Evolutionary conservation across 2,888 invertebrate species (phyloP), one percentile per base, ranked within the genome.

Genomic region (Myathropa florea): DNA sequence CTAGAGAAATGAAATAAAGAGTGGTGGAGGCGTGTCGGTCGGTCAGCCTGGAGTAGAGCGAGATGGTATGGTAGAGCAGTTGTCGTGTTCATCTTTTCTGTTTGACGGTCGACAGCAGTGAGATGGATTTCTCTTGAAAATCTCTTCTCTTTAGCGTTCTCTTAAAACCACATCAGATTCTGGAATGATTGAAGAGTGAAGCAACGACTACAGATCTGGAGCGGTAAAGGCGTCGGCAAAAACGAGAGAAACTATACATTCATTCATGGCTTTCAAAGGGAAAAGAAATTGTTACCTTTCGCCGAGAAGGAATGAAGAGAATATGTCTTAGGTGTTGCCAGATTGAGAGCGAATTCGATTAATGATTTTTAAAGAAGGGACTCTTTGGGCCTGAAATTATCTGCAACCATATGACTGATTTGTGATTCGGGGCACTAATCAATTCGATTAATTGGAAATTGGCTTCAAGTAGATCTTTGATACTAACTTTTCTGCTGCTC

Each of bases 1-100:
- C 83, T 87, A 75, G 67, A 57, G 77, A 65, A 30, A 82, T 83
- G 82, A 46, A 63, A 12, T 24, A 57, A 57, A 57, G 57, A 57
- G 57, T 46, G 18, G 18, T 46, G 46, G 46, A 46, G 46, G 46
- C 46, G 46, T 46, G 46, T 18, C 46, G 46, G 46, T 46, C 46
- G 46, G 46, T 46, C 46, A 46, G 46, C 7, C 46, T 46, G 46
- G 46, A 18, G 46, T 46, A 4, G 36, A 39, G 9, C 12, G 39
- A 39, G 63, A 76, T 46, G 46, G 4, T 6, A 18, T 18, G 46
- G 7, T 18, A 6, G 18, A 7, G 18, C 46, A 46, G 18, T 18
- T 46, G 18, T 46, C 46, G 46, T 46, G 46, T 18, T 46, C 18
- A 18, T 21, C 46, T 46, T 18, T 4, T 46, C 46, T 46, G 18